Evolutionary conservation across 2,113 vertebrate species (phyloP), one percentile per base, ranked within the genome.

Genomic region (Hypocryptadius cinnamomeus): DNA sequence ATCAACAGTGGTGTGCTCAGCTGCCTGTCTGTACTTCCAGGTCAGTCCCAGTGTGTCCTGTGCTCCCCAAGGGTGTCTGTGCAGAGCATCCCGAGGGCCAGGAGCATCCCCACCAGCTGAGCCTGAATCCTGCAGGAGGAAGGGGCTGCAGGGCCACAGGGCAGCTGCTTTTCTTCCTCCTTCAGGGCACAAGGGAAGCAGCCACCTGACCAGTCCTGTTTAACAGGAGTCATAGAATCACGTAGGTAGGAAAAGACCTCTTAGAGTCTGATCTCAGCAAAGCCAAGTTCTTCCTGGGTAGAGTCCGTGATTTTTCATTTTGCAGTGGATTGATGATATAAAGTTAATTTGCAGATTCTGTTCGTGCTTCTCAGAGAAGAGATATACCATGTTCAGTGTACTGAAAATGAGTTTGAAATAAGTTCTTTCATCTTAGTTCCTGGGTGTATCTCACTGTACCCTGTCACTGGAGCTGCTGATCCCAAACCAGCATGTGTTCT

Each of bases 61-160:
- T 51, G 54, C 24, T 77, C 70, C 74, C 42, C 24, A 14, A 1
- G 65, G 21, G 31, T 1, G 5, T 13, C 12, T 54, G 15, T 8
- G 24, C 3, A 2, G 47, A 56, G 44, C 56, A 7, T n/a, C 47
- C 5, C 0, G 1, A 33, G 50, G 64, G 25, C 1, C 30, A 3
- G 57, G 39, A 15, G 48, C 50, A 6, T 33, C 45, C n/a, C 48
- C 45, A 16, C 1, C 12, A 10, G 37, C 64, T 70, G 37, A 39
- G 57, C 60, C 50, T 3, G 3, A 24, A 4, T 40, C 60, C 30
- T 33, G 37, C 71, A 25, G 45, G 37, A 50, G 35, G 35, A 59
- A 19, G 35, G n/a, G 15, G 39, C 79, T 87, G 28, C n/a, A 7
- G 12, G 59, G 22, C 15, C 20, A 53, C 60, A 7, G 17, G 13